These are phyloP conservation scores for Hemiprocne comata DNA, from an alignment of 2,113 vertebrate genomes.

Conservation along the genomic window DNA sequence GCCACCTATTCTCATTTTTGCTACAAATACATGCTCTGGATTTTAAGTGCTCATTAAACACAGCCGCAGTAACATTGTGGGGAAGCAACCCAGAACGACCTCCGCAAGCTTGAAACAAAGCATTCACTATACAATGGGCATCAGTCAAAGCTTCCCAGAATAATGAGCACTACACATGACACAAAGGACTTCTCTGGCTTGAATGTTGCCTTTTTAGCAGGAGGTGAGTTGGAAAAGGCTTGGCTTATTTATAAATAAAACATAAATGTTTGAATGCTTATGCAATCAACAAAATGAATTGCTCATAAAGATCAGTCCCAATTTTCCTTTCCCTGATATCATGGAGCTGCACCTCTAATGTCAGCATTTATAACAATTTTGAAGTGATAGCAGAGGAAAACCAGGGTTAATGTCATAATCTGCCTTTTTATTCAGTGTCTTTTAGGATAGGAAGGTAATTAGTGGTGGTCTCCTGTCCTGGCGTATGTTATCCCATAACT, in stretches of 20 bases:
- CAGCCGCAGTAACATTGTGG: background rate
- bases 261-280: background rate
- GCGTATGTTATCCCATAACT: background rate
- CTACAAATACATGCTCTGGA: background rate
- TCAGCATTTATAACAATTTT: background rate
- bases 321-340: background rate
- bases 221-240: background rate
- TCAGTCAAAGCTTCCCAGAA: slow-evolving; percentile 2
- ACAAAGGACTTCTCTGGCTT: slow-evolving; percentile 35
- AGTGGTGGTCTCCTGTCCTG: background rate
- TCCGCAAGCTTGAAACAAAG: slow-evolving; percentile 24
- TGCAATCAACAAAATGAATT: background rate
- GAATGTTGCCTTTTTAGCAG: background rate
- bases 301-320: background rate
- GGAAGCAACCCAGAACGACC: background rate
- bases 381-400: background rate
- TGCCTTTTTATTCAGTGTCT: background rate
- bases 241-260: slow-evolving; percentile 21
- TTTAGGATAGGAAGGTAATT: background rate
- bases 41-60: slow-evolving; percentile 13
- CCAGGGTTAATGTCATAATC: background rate
- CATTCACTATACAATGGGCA: slow-evolving; percentile 17
- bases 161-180: background rate
- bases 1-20: slow-evolving; percentile 8
- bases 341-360: background rate